Percentiles rank a stretch among this genome's conserved stretches.
phyloP scores from a whole-genome alignment of 2,113 vertebrate genomes.

The Gopherus evgoodei region DNA sequence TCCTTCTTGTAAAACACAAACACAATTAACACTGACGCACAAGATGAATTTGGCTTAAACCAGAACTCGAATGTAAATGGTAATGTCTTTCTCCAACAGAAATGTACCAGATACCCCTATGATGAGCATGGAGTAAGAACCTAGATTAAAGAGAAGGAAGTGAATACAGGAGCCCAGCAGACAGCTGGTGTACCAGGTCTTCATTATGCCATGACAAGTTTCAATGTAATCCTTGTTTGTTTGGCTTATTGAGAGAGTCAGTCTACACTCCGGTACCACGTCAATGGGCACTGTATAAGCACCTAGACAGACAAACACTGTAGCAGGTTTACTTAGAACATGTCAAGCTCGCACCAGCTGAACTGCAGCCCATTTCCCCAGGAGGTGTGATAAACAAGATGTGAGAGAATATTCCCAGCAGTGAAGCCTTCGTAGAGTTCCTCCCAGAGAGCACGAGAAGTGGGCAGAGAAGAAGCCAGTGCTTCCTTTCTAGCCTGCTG shows the following conservation, averaged over 20 bases:
- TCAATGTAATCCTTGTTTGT: background rate
- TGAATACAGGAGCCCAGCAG: background rate
- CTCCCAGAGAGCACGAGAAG: background rate
- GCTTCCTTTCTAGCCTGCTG: background rate
- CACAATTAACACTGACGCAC: background rate
- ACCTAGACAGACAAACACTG: background rate
- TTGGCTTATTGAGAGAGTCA: background rate
- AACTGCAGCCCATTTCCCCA: background rate
- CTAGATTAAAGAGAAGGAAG: background rate
- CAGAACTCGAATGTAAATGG: background rate
- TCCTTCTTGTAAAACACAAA: background rate
- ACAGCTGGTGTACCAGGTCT: background rate
- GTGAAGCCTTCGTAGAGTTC: fast-evolving
- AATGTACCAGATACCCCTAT: background rate
- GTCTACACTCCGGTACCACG: background rate
- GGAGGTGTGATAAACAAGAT: background rate
- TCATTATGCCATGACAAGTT: background rate
- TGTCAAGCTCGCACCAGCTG: background rate
- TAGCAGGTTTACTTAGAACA: background rate
- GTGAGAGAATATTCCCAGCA: background rate
- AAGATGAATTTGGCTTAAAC: background rate
- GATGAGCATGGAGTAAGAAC: background rate
- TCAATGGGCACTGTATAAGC: too few relatives aligned
- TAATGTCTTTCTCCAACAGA: background rate
- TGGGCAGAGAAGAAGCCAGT: background rate